Evolutionary conservation across 1,140 invertebrate genomes (phyloP).

Genomic region (Bombus vancouverensis): DNA sequence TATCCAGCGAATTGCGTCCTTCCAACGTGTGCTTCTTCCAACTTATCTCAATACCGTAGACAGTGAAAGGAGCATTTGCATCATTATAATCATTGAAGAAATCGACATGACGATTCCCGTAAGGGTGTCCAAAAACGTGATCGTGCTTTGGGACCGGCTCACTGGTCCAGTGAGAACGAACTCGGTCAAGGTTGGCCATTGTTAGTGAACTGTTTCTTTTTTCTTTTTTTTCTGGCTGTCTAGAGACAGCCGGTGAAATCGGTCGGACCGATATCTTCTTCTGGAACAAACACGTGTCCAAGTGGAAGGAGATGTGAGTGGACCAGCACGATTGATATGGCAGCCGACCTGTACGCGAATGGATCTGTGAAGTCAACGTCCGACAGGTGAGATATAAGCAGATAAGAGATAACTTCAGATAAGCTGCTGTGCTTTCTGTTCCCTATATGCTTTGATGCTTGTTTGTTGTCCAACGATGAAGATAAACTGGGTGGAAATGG

Average conservation of each 20-base stretch:
- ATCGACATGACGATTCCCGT: conserved; percentile 19
- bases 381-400: conserved; percentile 68
- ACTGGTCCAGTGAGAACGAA: conserved; percentile 27
- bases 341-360: conserved; percentile 76
- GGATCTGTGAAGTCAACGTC: conserved; percentile 72
- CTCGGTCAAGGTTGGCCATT: conserved; percentile 45
- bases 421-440: neutral
- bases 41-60: neutral
- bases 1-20: conserved; percentile 11
- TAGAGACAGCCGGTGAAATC: neutral
- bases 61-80: neutral
- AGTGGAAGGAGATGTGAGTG: conserved; percentile 40
- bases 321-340: conserved; percentile 67
- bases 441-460: neutral
- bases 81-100: neutral
- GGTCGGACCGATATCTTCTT: neutral
- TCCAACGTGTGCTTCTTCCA: neutral
- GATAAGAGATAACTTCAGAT: conserved; percentile 30
- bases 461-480: neutral
- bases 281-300: neutral
- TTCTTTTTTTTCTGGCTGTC: neutral
- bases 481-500: neutral
- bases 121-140: neutral
- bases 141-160: conserved; percentile 23
- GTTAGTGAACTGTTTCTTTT: conserved; percentile 44